These are phyloP conservation scores for Drosophila parabipectinata DNA, from an alignment of 1,140 invertebrate species.

Conservation along the genomic window DNA sequence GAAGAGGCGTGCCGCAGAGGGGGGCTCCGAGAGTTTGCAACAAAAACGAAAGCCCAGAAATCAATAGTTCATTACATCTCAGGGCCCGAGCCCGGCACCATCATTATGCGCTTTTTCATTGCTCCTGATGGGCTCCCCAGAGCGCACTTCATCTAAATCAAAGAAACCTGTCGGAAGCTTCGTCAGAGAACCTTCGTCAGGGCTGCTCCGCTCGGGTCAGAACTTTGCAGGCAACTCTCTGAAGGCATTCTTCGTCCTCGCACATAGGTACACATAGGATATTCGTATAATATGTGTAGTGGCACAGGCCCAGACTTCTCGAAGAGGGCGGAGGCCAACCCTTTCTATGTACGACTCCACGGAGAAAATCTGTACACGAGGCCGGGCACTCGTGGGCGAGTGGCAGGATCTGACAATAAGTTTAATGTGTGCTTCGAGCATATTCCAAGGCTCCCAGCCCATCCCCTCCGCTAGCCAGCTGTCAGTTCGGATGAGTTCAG, in stretches of 20 bases:
- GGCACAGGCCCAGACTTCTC: background rate
- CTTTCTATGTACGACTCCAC: conserved; percentile 64
- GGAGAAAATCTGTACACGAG: conserved; percentile 69
- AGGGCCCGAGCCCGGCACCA: too few relatives aligned
- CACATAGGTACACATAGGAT: conserved; percentile 54
- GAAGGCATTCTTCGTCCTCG: conserved; percentile 27
- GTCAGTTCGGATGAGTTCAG: conserved; percentile 50
- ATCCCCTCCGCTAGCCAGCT: conserved; percentile 66
- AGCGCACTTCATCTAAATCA: conserved; percentile 46
- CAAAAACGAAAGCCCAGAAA: background rate
- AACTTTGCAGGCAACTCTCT: conserved; percentile 53
- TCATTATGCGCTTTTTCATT: background rate
- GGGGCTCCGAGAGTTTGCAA: conserved; percentile 25
- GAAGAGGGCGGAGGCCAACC: conserved; percentile 39
- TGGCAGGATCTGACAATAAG: conserved; percentile 63
- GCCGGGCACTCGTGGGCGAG: conserved; percentile 43
- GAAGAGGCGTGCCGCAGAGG: conserved; percentile 22
- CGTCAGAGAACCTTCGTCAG: conserved; percentile 20
- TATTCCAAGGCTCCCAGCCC: conserved; percentile 62
- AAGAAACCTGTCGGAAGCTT: conserved; percentile 25
- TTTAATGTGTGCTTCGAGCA: conserved; percentile 80
- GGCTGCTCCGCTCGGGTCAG: background rate
- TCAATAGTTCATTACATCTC: background rate
- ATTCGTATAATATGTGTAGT: conserved; percentile 60
- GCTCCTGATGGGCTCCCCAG: conserved; percentile 20